phyloP scores from a whole-genome alignment of 2,113 vertebrate genomes.

The Grammomys surdaster region DNA sequence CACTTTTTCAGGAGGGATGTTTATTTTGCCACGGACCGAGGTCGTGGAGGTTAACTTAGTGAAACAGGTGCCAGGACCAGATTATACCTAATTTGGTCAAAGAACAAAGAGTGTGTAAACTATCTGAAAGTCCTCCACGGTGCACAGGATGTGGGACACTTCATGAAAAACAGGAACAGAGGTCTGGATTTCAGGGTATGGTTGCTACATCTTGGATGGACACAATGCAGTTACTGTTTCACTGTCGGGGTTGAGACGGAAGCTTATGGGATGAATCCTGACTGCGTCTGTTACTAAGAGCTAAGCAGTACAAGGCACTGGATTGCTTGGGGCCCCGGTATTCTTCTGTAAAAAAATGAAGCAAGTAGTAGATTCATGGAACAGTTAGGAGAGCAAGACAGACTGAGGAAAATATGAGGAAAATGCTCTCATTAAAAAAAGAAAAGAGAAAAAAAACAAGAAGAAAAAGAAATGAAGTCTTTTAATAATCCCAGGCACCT shows the following conservation, averaged over 20 bases:
- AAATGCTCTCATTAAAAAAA: neutral
- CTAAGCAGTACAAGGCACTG: neutral
- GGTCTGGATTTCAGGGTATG: neutral
- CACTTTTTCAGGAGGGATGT: neutral
- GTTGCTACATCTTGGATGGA: neutral
- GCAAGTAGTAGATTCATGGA: neutral
- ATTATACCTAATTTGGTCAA: conserved; percentile 77
- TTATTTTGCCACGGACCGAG: conserved; percentile 58
- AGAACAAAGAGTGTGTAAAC: conserved; percentile 58
- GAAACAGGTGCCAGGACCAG: conserved; percentile 63
- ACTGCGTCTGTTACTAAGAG: neutral
- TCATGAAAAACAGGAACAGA: neutral
- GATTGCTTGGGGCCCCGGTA: neutral
- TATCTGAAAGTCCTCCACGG: conserved; percentile 34
- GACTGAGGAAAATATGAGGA: neutral
- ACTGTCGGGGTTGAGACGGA: neutral
- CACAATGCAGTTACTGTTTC: neutral
- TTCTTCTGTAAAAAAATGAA: conserved; percentile 12
- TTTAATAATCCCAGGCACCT: conserved; percentile 24
- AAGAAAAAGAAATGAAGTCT: neutral
- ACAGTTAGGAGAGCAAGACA: neutral
- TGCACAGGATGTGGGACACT: neutral
- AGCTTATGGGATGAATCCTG: neutral
- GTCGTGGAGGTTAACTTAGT: conserved; percentile 58
- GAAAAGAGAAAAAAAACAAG: neutral